Evolutionary conservation across 2,797 vertebrate species (phyloP).

Genomic region (Petrocephalus sullivani): DNA sequence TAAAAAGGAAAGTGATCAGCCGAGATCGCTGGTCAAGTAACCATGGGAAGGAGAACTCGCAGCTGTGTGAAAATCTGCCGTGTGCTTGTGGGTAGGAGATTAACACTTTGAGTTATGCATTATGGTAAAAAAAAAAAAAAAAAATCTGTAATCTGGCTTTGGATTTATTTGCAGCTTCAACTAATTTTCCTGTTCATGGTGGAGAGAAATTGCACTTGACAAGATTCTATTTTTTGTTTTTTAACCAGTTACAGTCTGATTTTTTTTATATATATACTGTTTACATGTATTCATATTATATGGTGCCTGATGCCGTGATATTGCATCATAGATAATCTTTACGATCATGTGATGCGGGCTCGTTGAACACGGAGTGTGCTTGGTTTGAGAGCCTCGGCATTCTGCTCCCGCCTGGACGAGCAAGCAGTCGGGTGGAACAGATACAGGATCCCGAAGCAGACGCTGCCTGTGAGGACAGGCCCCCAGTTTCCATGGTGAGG

Average conservation of each 20-base stretch:
- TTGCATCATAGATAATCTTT: constrained; percentile 37
- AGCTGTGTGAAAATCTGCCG: constrained; percentile 39
- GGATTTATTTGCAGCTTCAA: constrained; percentile 46
- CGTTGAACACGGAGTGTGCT: neutral
- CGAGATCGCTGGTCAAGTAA: constrained; percentile 33
- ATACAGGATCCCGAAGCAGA: neutral
- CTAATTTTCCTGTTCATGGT: constrained; percentile 40
- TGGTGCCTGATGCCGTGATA: constrained; percentile 62
- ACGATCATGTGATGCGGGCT: constrained; percentile 24
- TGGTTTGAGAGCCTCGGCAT: neutral
- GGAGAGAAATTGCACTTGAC: constrained; percentile 48
- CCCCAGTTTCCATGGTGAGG: constrained; percentile 19
- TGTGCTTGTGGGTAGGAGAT: neutral
- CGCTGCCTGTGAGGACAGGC: neutral
- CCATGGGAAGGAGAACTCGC: constrained; percentile 35
- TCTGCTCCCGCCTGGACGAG: neutral
- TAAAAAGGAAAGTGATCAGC: constrained; percentile 26
- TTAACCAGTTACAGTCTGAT: constrained; percentile 43
- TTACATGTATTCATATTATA: constrained; percentile 57
- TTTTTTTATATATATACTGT: constrained; percentile 46
- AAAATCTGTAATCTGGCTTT: constrained; percentile 38
- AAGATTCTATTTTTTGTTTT: constrained; percentile 40
- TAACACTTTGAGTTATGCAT: constrained; percentile 32
- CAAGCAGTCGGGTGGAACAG: neutral
- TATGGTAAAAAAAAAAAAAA: constrained; percentile 20